Evolutionary conservation across 1,140 invertebrate genomes (phyloP).

Genomic region (Mycetomoellerius zeteki): DNA sequence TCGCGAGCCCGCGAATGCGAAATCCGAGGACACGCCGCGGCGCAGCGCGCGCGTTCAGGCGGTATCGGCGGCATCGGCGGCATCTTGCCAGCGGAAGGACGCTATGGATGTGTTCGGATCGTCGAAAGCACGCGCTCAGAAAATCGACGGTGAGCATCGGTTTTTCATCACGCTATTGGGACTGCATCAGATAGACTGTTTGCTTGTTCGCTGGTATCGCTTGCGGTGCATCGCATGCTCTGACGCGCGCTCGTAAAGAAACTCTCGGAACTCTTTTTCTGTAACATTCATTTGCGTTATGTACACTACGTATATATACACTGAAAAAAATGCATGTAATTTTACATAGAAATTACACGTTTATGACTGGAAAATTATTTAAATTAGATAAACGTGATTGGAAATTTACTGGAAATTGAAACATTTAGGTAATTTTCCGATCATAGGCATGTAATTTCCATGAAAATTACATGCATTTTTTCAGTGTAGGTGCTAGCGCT

Average conservation of each 20-base stretch:
- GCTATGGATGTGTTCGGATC: constrained; percentile 85
- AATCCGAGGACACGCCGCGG: no score
- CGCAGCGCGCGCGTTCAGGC: constrained; percentile 48
- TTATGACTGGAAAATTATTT: no score
- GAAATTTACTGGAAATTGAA: no score
- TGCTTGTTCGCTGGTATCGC: constrained; percentile 70
- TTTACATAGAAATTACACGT: no score
- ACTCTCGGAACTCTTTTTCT: constrained; percentile 34
- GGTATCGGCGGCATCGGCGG: no score
- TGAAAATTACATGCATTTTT: no score
- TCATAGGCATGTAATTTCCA: no score
- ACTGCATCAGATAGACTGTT: constrained; percentile 17
- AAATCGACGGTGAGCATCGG: constrained; percentile 83
- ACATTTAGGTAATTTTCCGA: no score
- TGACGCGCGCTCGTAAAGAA: constrained; percentile 56
- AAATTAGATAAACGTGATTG: no score
- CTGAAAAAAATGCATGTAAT: no score
- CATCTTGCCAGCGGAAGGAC: constrained; percentile 74
- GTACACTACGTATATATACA: no score
- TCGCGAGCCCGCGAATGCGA: no score
- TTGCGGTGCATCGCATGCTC: constrained; percentile 74
- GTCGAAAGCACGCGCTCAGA: constrained; percentile 82
- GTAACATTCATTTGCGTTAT: constrained; percentile 61
- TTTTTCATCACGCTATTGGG: constrained; percentile 42
- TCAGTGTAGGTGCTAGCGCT: constrained; percentile 64